Evolutionary conservation across 2,113 vertebrate species (phyloP).

Genomic region (Limnothrissa miodon): DNA sequence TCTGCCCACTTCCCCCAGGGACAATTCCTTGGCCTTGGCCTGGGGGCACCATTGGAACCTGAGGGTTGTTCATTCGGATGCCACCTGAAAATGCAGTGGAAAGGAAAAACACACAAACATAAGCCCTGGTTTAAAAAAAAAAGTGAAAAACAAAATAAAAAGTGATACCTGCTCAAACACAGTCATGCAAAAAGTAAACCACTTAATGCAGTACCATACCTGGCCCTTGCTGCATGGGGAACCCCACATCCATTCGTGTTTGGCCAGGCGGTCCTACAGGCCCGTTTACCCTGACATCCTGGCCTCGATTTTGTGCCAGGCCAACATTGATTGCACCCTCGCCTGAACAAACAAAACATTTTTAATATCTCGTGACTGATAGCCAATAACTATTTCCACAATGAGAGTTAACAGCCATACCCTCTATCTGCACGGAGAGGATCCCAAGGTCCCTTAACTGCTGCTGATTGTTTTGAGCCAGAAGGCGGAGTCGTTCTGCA

Average conservation of each 20-base stretch:
- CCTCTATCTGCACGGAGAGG: slow-evolving; percentile 97
- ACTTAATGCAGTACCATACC: slow-evolving; percentile 63
- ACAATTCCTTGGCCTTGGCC: slow-evolving; percentile 82
- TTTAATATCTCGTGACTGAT: too few relatives aligned
- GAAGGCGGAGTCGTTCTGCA: slow-evolving; percentile 86
- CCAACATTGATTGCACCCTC: slow-evolving; percentile 96
- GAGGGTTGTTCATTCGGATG: slow-evolving; percentile 83
- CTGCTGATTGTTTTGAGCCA: slow-evolving; percentile 96
- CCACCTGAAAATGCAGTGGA: slow-evolving; percentile 52
- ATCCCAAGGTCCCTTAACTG: slow-evolving; percentile 97
- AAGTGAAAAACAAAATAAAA: background rate
- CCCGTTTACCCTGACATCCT: slow-evolving; percentile 93
- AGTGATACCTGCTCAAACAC: too few relatives aligned
- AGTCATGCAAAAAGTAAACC: background rate
- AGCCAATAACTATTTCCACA: background rate
- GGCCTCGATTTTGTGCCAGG: slow-evolving; percentile 83
- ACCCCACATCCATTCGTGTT: slow-evolving; percentile 85
- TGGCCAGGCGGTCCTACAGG: slow-evolving; percentile 80
- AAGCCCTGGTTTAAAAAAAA: background rate
- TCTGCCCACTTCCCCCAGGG: slow-evolving; percentile 79
- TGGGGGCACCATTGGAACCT: slow-evolving; percentile 83
- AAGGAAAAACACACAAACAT: background rate
- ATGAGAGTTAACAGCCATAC: slow-evolving; percentile 58
- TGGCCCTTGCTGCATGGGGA: slow-evolving; percentile 83
- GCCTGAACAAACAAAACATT: slow-evolving; percentile 64